These are phyloP conservation scores for Sturmia bella DNA, from an alignment of 2,888 invertebrate species.

Conservation along the genomic window DNA sequence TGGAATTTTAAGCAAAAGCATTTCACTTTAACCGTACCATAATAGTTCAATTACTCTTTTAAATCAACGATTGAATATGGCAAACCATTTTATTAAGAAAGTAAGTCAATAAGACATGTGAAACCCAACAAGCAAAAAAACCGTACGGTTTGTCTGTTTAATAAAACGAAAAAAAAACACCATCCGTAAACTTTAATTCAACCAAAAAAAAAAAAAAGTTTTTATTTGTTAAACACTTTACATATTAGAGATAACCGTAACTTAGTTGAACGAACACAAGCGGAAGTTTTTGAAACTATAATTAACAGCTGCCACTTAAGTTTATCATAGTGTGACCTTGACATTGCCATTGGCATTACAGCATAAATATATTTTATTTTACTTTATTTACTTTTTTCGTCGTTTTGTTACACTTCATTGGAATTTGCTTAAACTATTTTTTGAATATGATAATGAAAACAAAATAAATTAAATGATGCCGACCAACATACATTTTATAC, in stretches of 20 bases:
- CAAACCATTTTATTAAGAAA: not conserved
- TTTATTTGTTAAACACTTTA: conserved; percentile 31
- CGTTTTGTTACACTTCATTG: conserved; percentile 52
- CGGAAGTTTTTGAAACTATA: conserved; percentile 54
- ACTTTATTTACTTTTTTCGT: conserved; percentile 11
- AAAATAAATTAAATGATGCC: conserved; percentile 2
- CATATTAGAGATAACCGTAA: conserved; percentile 31
- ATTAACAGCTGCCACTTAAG: not conserved
- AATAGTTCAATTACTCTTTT: too few species aligned
- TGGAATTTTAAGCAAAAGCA: too few species aligned
- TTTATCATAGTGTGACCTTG: conserved; percentile 51
- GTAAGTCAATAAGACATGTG: not conserved
- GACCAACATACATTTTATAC: too few species aligned
- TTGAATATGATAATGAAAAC: not conserved
- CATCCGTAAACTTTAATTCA: not conserved
- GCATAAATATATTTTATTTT: conserved; percentile 31
- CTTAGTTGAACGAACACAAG: conserved; percentile 9
- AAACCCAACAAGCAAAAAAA: not conserved
- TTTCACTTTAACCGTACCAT: too few species aligned
- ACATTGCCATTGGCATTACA: conserved; percentile 54
- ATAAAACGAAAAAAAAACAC: not conserved
- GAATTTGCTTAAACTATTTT: conserved; percentile 4
- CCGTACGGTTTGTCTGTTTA: not conserved
- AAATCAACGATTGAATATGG: too few species aligned
- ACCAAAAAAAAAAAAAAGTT: not conserved